These are phyloP conservation scores for Chionis minor DNA, from an alignment of 2,113 vertebrate genomes.

Conservation along the genomic window DNA sequence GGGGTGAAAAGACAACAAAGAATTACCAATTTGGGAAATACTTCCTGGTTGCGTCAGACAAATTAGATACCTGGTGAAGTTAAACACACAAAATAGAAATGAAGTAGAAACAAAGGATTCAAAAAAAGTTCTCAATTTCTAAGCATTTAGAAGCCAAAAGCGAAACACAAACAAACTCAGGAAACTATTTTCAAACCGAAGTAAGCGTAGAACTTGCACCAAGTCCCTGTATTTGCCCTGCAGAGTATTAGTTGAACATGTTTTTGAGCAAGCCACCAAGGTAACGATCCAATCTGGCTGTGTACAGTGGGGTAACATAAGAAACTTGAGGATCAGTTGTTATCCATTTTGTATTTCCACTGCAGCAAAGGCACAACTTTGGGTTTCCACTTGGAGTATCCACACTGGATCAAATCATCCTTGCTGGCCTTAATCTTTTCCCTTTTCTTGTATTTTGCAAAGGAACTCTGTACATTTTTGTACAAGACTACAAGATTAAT, in stretches of 20 bases:
- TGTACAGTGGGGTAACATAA: neutral
- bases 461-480: neutral
- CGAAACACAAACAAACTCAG: neutral
- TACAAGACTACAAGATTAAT: neutral
- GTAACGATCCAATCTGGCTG: neutral
- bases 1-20: neutral
- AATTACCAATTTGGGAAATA: neutral
- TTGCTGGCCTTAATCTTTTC: neutral
- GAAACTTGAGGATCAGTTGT: neutral
- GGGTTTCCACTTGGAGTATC: neutral
- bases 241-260: neutral
- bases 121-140: neutral
- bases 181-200: neutral
- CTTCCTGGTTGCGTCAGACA: neutral
- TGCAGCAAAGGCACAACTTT: neutral
- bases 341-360: neutral
- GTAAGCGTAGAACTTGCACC: neutral
- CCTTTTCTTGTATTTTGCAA: neutral
- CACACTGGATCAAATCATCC: neutral
- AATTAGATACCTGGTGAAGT: neutral
- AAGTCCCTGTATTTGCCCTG: neutral
- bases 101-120: neutral
- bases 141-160: neutral
- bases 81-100: neutral
- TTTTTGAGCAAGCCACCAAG: neutral